Percentiles rank a stretch among this genome's conserved stretches.
phyloP scores from a whole-genome alignment of 2,888 invertebrate genomes.

The Dioctria linearis region DNA sequence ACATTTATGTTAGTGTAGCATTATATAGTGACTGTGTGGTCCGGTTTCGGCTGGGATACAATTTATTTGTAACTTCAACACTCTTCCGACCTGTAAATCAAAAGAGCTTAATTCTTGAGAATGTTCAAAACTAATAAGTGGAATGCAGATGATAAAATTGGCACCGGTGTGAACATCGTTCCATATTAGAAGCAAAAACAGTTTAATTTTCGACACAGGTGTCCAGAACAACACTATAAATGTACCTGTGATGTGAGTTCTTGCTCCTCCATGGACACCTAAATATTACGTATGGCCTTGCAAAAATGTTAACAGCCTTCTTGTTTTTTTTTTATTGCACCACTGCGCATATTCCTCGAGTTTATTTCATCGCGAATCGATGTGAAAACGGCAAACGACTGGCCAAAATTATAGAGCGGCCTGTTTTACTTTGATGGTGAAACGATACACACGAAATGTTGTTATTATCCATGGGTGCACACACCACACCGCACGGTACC shows the following conservation, averaged over 20 bases:
- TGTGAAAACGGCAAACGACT: conserved; percentile 64
- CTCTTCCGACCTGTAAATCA: neutral
- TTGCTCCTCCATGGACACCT: neutral
- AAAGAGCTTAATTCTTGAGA: neutral
- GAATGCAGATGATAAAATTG: conserved; percentile 47
- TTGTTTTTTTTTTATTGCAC: conserved; percentile 40
- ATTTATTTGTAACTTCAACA: neutral
- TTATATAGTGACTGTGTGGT: no score
- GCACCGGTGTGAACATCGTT: conserved; percentile 28
- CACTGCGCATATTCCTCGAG: conserved; percentile 27
- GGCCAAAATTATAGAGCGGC: conserved; percentile 72
- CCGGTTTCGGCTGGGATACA: no score
- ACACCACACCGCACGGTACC: neutral
- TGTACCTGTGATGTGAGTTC: conserved; percentile 26
- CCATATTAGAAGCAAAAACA: conserved; percentile 23
- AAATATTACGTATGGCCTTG: conserved; percentile 10
- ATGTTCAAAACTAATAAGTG: conserved; percentile 48
- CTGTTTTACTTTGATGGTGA: conserved; percentile 70
- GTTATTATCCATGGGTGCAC: conserved; percentile 52
- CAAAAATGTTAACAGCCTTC: conserved; percentile 8
- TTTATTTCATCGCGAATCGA: conserved; percentile 60
- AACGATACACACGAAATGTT: conserved; percentile 69
- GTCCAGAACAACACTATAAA: conserved; percentile 1
- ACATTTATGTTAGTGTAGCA: no score
- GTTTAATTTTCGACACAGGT: conserved; percentile 53